phyloP scores from a whole-genome alignment of 2,113 vertebrate genomes.

The Microcebus murinus region DNA sequence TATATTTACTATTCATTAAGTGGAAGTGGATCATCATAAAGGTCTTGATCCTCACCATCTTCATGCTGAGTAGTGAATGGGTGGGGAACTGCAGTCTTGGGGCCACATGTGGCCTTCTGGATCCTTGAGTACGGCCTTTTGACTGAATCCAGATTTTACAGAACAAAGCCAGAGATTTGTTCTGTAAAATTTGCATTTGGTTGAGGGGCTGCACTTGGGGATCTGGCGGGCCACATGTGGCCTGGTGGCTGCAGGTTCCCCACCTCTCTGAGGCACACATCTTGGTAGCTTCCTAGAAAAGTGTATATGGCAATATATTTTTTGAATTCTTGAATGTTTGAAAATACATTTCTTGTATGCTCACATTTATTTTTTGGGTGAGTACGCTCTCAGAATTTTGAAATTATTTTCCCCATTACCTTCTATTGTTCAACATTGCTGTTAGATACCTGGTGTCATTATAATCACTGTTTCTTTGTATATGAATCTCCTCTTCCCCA shows the following conservation, averaged over 20 bases:
- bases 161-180: too few species aligned
- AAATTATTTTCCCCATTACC: not conserved
- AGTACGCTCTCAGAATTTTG: not conserved
- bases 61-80: not conserved
- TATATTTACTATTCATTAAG: not conserved
- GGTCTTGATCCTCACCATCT: not conserved
- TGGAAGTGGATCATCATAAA: not conserved
- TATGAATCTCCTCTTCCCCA: not conserved
- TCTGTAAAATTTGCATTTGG: too few species aligned
- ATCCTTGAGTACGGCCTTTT: too few species aligned
- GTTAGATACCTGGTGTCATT: not conserved
- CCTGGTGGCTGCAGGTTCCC: too few species aligned
- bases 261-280: not conserved
- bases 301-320: not conserved
- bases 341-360: not conserved
- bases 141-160: too few species aligned
- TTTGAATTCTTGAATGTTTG: not conserved
- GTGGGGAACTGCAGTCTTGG: too few species aligned
- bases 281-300: not conserved
- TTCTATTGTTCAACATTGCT: not conserved
- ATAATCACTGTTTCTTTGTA: not conserved
- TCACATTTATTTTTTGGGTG: not conserved
- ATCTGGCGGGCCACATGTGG: too few species aligned
- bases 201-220: too few species aligned
- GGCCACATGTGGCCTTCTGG: too few species aligned